phyloP scores from a whole-genome alignment of 2,113 vertebrate species.

The Diadophis punctatus region DNA sequence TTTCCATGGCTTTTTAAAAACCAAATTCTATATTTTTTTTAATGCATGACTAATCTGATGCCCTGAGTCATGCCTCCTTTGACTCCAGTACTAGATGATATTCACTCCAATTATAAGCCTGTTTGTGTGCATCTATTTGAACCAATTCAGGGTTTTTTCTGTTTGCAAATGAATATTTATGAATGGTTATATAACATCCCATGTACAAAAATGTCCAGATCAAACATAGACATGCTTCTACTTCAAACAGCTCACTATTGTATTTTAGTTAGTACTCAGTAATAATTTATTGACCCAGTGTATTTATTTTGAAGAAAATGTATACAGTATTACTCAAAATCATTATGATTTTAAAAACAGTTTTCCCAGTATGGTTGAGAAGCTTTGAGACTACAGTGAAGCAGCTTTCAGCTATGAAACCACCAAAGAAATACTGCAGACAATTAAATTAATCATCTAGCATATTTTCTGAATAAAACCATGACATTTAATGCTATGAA shows the following conservation, averaged over 20 bases:
- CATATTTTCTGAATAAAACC: neutral
- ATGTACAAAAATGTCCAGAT: neutral
- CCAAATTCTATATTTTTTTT: conserved; percentile 3
- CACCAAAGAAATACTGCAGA: conserved; percentile 26
- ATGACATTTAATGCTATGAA: conserved; percentile 2
- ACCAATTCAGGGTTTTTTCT: neutral
- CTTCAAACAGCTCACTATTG: neutral
- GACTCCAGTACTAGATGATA: conserved; percentile 4
- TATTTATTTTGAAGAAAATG: neutral
- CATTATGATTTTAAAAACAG: neutral
- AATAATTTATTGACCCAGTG: neutral
- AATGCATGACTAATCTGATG: conserved; percentile 26
- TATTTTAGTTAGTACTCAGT: neutral
- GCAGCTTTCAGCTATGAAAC: conserved; percentile 8
- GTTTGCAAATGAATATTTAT: neutral
- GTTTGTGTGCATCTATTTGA: neutral
- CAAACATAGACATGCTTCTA: neutral
- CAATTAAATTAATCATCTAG: neutral
- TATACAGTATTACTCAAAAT: neutral
- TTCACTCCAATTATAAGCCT: neutral
- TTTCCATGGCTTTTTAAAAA: neutral
- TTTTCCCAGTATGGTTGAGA: neutral
- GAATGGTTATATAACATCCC: neutral
- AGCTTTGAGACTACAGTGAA: conserved; percentile 15
- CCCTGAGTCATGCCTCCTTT: neutral